Conservation (phyloP, 1,140 invertebrate species). For the Phocides pigmalion region DNA sequence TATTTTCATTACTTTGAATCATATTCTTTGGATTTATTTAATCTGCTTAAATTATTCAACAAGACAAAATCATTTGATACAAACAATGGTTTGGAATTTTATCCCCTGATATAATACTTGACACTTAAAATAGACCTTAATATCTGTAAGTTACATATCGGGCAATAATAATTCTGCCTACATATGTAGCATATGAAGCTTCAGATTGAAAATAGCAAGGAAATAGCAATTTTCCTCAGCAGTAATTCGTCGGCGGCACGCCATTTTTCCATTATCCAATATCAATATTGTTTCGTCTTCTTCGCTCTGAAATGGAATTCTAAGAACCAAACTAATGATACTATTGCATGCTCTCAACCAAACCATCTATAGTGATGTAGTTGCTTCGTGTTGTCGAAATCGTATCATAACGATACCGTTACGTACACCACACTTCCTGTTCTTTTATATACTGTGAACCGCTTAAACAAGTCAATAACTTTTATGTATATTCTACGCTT, state of each 20-base stretch:
- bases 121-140: neutral
- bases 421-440: too few relatives aligned
- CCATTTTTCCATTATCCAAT: slow-evolving; percentile 77
- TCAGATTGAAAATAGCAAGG: slow-evolving; percentile 48
- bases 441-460: too few relatives aligned
- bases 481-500: too few relatives aligned
- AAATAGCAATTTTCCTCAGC: slow-evolving; percentile 66
- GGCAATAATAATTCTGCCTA: slow-evolving; percentile 14
- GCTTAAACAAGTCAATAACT: too few relatives aligned
- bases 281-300: slow-evolving; percentile 78
- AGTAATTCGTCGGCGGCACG: slow-evolving; percentile 66
- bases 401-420: neutral
- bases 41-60: too few relatives aligned
- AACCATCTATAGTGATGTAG: slow-evolving; percentile 1
- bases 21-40: too few relatives aligned
- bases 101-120: too few relatives aligned
- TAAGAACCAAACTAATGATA: slow-evolving; percentile 59
- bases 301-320: slow-evolving; percentile 61
- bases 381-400: slow-evolving; percentile 13
- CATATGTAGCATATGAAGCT: slow-evolving; percentile 44
- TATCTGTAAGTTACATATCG: neutral
- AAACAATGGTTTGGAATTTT: too few relatives aligned
- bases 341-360: slow-evolving; percentile 55
- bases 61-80: too few relatives aligned
- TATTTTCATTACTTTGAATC: too few relatives aligned